phyloP scores from a whole-genome alignment of 2,113 vertebrate species.

The Phylloscopus whistleri region DNA sequence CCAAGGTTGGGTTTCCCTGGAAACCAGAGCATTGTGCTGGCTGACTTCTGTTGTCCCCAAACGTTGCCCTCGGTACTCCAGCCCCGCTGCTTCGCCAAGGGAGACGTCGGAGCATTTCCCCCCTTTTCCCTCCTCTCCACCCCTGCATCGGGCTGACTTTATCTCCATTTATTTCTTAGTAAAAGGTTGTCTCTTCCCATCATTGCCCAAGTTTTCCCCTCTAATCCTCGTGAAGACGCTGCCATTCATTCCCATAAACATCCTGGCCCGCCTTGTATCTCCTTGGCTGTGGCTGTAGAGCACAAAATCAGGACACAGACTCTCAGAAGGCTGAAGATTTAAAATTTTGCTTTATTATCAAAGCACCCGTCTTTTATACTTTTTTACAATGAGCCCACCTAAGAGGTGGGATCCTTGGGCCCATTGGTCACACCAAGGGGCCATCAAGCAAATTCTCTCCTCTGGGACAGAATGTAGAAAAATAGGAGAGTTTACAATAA shows the following conservation, averaged over 20 bases:
- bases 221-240: neutral
- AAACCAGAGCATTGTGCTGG: constrained; percentile 13
- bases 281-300: neutral
- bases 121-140: neutral
- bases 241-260: neutral
- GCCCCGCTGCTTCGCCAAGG: neutral
- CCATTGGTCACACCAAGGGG: too few relatives aligned
- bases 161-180: neutral
- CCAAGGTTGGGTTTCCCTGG: constrained; percentile 62
- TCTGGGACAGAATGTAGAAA: too few relatives aligned
- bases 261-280: neutral
- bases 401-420: too few relatives aligned
- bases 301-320: too few relatives aligned
- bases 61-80: neutral
- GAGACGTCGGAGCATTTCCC: neutral
- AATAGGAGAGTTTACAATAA: too few relatives aligned
- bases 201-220: neutral
- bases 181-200: neutral
- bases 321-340: too few relatives aligned
- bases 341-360: too few relatives aligned
- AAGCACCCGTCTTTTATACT: too few relatives aligned
- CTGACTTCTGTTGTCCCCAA: neutral
- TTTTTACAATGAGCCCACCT: too few relatives aligned
- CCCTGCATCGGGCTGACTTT: accelerated
- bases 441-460: too few relatives aligned